Conservation (phyloP, 2,888 invertebrate species). For the Hirtodrosophila duncani region DNA sequence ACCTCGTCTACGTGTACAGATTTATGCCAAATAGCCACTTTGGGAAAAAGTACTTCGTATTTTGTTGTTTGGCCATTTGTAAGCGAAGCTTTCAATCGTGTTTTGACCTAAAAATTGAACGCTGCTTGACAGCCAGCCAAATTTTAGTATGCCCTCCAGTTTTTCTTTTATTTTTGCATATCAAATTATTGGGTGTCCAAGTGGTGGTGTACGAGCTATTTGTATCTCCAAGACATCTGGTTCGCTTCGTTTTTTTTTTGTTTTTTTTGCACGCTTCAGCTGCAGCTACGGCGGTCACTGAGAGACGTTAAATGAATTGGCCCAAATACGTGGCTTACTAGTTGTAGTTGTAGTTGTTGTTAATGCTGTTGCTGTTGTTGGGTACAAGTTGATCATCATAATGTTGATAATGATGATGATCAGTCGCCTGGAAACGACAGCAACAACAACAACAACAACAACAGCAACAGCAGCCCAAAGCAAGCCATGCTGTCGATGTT, state of each 20-base stretch:
- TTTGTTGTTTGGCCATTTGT: too few relatives aligned
- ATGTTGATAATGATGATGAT: slow-evolving; percentile 37
- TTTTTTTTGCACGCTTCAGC: slow-evolving; percentile 58
- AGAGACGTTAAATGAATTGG: slow-evolving; percentile 60
- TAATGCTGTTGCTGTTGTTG: slow-evolving; percentile 20
- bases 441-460: slow-evolving; percentile 21
- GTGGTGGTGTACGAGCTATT: slow-evolving; percentile 3
- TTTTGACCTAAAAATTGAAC: too few relatives aligned
- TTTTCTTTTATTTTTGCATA: too few relatives aligned
- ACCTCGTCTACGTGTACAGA: too few relatives aligned
- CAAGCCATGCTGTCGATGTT: slow-evolving; percentile 10
- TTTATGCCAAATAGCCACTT: too few relatives aligned
- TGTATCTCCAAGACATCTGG: slow-evolving; percentile 33
- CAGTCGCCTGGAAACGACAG: slow-evolving; percentile 59
- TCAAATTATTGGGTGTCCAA: slow-evolving; percentile 4
- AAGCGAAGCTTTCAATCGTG: too few relatives aligned
- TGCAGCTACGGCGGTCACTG: slow-evolving; percentile 54
- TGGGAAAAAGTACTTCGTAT: too few relatives aligned
- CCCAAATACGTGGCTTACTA: slow-evolving; percentile 59
- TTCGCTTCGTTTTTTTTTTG: slow-evolving; percentile 2
- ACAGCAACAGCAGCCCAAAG: slow-evolving; percentile 18
- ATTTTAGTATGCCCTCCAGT: too few relatives aligned
- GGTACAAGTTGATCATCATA: slow-evolving; percentile 31
- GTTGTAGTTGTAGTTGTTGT: slow-evolving; percentile 20
- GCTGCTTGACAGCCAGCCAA: too few relatives aligned